Evolutionary conservation across 2,888 invertebrate species (phyloP).

Genomic region (Drosophila suboccidentalis): DNA sequence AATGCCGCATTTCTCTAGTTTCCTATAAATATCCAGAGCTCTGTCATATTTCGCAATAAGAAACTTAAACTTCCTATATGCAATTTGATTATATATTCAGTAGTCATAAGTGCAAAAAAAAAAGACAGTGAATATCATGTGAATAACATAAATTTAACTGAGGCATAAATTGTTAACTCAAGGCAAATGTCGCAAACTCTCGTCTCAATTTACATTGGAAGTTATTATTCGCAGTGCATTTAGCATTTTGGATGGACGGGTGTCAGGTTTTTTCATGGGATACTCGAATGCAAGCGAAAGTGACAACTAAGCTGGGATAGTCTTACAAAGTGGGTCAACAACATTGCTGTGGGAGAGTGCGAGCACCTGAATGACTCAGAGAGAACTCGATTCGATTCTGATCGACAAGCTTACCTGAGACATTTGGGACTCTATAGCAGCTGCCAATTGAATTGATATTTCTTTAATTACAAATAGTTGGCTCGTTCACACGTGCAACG

Average conservation of each 20-base stretch:
- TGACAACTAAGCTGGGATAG: slow-evolving; percentile 48
- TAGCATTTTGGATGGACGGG: slow-evolving; percentile 28
- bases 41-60: slow-evolving; percentile 11
- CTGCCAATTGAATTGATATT: slow-evolving; percentile 17
- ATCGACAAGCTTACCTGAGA: slow-evolving; percentile 4
- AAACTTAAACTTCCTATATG: slow-evolving; percentile 28
- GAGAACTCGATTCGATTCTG: slow-evolving; percentile 1
- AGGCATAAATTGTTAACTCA: slow-evolving; percentile 41
- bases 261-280: slow-evolving; percentile 44
- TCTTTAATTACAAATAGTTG: slow-evolving; percentile 43
- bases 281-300: slow-evolving; percentile 34
- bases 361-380: slow-evolving; percentile 38
- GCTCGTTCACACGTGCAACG: slow-evolving; percentile 36
- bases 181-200: slow-evolving; percentile 52
- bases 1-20: slow-evolving; percentile 4
- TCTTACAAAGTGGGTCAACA: slow-evolving; percentile 70
- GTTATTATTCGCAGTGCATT: slow-evolving; percentile 33
- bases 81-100: slow-evolving; percentile 17
- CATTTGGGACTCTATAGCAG: not conserved
- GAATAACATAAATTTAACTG: slow-evolving; percentile 30
- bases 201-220: slow-evolving; percentile 43
- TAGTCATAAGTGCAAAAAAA: not conserved
- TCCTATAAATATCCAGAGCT: slow-evolving; percentile 1
- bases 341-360: slow-evolving; percentile 43
- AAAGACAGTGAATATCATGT: slow-evolving; percentile 24